These are phyloP conservation scores for Drosophila tropicalis DNA, from an alignment of 1,140 invertebrate genomes.

Conservation along the genomic window DNA sequence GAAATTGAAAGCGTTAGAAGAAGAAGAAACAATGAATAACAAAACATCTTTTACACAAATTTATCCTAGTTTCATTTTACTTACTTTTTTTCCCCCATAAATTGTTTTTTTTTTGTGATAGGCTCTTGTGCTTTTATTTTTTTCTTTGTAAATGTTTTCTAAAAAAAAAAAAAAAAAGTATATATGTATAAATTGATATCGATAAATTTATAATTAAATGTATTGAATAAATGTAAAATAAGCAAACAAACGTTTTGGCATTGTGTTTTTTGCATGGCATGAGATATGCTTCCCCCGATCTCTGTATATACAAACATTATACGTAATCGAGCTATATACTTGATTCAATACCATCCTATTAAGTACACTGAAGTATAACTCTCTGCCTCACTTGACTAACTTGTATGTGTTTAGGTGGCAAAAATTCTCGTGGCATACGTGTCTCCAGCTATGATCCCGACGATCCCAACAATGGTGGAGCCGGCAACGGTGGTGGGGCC, in stretches of 20 bases:
- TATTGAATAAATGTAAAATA: slow-evolving; percentile 76
- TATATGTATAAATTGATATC: slow-evolving; percentile 50
- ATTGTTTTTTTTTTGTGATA: slow-evolving; percentile 63
- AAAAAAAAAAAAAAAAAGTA: slow-evolving; percentile 42
- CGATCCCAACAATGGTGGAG: slow-evolving; percentile 83
- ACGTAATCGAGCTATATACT: slow-evolving; percentile 8
- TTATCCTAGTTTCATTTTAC: slow-evolving; percentile 16
- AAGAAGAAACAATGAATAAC: slow-evolving; percentile 4
- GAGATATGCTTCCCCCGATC: slow-evolving; percentile 16
- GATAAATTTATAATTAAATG: slow-evolving; percentile 41
- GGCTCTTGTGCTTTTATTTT: slow-evolving; percentile 65
- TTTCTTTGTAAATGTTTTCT: slow-evolving; percentile 69
- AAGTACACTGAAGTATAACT: slow-evolving; percentile 12
- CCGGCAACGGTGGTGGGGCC: slow-evolving; percentile 60
- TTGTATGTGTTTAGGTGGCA: slow-evolving; percentile 84
- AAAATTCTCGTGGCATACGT: slow-evolving; percentile 87
- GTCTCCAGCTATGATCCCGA: slow-evolving; percentile 88
- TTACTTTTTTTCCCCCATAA: slow-evolving; percentile 6
- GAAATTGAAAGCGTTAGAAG: not conserved
- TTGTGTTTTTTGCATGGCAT: slow-evolving; percentile 55
- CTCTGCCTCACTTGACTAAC: slow-evolving; percentile 33
- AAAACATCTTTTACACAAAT: slow-evolving; percentile 15
- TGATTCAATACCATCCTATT: slow-evolving; percentile 9
- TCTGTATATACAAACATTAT: slow-evolving; percentile 4
- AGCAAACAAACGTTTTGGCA: slow-evolving; percentile 54